Evolutionary conservation across 2,113 vertebrate genomes (phyloP).

Genomic region (Rhea americana): DNA sequence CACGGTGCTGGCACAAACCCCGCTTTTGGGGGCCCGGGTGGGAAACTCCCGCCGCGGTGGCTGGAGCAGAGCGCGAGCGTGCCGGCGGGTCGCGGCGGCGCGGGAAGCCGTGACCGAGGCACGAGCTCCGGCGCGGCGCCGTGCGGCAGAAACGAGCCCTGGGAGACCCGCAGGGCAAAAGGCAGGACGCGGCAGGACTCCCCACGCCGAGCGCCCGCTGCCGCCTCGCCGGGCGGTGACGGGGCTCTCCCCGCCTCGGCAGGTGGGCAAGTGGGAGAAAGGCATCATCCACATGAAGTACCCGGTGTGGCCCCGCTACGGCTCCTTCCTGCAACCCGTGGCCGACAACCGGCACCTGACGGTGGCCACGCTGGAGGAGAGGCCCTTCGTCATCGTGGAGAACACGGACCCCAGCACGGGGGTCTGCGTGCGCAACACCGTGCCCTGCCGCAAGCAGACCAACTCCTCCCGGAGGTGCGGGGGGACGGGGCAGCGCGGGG

Average conservation of each 20-base stretch:
- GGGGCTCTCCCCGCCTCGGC: background rate
- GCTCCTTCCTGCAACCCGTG: constrained; percentile 89
- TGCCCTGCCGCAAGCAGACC: constrained; percentile 94
- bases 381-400: constrained; percentile 97
- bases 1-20: background rate
- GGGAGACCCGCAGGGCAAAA: background rate
- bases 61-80: background rate
- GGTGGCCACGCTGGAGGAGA: constrained; percentile 94
- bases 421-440: constrained; percentile 94
- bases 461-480: constrained; percentile 88
- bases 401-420: constrained; percentile 89
- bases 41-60: rapidly evolving
- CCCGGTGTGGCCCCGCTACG: constrained; percentile 95
- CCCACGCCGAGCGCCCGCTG: rapidly evolving
- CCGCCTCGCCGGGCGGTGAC: background rate
- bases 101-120: background rate
- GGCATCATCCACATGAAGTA: constrained; percentile 95
- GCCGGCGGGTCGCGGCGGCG: background rate
- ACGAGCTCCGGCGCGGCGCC: background rate
- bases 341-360: constrained; percentile 92
- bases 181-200: too few relatives aligned
- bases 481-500: background rate
- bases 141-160: background rate
- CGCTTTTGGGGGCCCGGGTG: background rate
- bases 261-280: constrained; percentile 93